Conservation (phyloP, 2,888 invertebrate genomes). For the Gastracanthus pulcherrimus region DNA sequence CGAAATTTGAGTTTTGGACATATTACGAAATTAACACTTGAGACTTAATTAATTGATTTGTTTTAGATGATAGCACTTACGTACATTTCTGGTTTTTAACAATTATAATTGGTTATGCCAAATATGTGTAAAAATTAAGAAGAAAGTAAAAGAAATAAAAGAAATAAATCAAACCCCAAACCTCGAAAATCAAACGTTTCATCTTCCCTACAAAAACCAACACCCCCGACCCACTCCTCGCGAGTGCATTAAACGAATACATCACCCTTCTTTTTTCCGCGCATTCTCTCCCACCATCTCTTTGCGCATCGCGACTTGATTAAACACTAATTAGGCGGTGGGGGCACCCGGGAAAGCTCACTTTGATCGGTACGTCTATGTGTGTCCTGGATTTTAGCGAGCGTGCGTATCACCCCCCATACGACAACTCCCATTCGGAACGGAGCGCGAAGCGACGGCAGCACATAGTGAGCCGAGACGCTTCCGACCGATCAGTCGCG, state of each 20-base stretch:
- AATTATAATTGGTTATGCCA: too few relatives aligned
- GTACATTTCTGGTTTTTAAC: too few relatives aligned
- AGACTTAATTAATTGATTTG: too few relatives aligned
- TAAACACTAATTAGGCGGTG: conserved; percentile 37
- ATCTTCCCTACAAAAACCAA: background rate
- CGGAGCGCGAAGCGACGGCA: background rate
- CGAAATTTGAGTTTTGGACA: too few relatives aligned
- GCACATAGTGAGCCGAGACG: conserved; percentile 18
- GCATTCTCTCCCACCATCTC: background rate
- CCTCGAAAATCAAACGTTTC: background rate
- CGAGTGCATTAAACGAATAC: background rate
- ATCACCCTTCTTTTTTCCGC: background rate
- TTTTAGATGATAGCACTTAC: too few relatives aligned
- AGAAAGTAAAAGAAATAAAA: too few relatives aligned
- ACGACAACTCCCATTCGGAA: background rate
- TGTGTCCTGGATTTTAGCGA: conserved; percentile 27
- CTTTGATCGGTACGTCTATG: conserved; percentile 22
- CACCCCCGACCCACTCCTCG: background rate
- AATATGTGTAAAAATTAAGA: too few relatives aligned
- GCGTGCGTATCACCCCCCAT: too few relatives aligned
- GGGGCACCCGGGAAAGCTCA: background rate
- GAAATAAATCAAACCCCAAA: background rate
- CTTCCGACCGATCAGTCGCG: conserved; percentile 27
- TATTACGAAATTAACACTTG: too few relatives aligned
- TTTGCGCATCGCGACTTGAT: conserved; percentile 4